A percentile compares a stretch with the other conserved stretches of the same genome.
phyloP scores from a whole-genome alignment of 2,797 vertebrate species.

The Neoniphon sammara region DNA sequence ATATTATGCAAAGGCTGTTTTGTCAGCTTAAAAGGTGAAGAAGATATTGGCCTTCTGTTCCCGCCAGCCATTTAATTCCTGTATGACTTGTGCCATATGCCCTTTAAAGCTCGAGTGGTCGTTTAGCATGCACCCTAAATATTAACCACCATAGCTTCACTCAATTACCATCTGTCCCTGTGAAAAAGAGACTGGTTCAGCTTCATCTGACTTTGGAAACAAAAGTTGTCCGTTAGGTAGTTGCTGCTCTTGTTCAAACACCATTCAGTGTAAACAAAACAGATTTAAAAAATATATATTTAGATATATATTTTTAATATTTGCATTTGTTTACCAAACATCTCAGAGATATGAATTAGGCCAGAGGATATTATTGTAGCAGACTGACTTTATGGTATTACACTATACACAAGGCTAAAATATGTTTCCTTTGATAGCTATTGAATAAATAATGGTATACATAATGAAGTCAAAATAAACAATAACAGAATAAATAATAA shows the following conservation, averaged over 20 bases:
- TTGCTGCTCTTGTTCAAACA: slow-evolving; percentile 8
- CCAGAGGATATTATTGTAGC: background rate
- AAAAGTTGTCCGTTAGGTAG: slow-evolving; percentile 40
- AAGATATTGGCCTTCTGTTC: slow-evolving; percentile 71
- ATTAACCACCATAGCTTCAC: slow-evolving; percentile 65
- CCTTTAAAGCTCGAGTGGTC: slow-evolving; percentile 73
- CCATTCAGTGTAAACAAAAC: slow-evolving; percentile 18
- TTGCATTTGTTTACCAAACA: background rate
- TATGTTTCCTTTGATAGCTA: too few relatives aligned
- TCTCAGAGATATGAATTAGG: background rate
- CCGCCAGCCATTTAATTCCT: slow-evolving; percentile 70
- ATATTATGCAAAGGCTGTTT: slow-evolving; percentile 67
- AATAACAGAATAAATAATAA: too few relatives aligned
- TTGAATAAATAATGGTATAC: background rate
- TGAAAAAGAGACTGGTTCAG: slow-evolving; percentile 23
- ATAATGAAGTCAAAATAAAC: background rate
- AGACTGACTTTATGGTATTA: too few relatives aligned
- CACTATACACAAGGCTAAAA: too few relatives aligned
- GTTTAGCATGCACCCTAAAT: slow-evolving; percentile 73
- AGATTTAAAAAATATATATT: background rate
- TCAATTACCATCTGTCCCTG: slow-evolving; percentile 73
- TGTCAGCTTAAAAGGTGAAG: slow-evolving; percentile 69
- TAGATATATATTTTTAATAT: background rate
- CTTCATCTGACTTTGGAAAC: slow-evolving; percentile 63
- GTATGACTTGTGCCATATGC: slow-evolving; percentile 75